phyloP scores from a whole-genome alignment of 2,888 invertebrate genomes.

The Urechis unicinctus region DNA sequence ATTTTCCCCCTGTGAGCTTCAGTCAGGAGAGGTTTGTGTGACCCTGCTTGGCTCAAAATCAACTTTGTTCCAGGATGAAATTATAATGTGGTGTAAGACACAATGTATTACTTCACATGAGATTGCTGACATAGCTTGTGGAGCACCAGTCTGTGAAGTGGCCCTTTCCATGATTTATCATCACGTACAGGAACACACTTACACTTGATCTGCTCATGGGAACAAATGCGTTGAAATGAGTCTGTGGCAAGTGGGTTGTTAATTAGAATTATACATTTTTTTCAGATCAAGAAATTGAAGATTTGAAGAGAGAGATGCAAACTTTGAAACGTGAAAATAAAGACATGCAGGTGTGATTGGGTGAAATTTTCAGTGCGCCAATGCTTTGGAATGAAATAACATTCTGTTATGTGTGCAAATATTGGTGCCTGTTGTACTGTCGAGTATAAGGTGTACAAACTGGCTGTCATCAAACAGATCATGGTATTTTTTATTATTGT shows the following conservation, averaged over 20 bases:
- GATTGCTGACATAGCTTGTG: too few relatives aligned
- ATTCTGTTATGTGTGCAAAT: background rate
- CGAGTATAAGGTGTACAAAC: background rate
- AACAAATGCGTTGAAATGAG: too few relatives aligned
- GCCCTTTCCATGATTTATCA: too few relatives aligned
- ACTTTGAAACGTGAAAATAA: slow-evolving; percentile 36
- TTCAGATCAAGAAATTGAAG: slow-evolving; percentile 36
- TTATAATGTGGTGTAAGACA: too few relatives aligned
- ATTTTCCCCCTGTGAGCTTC: background rate
- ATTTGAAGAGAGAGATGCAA: slow-evolving; percentile 28
- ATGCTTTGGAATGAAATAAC: too few relatives aligned
- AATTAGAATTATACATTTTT: slow-evolving; percentile 5
- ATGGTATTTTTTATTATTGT: background rate
- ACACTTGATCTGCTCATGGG: too few relatives aligned
- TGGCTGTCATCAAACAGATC: background rate
- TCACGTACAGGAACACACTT: too few relatives aligned
- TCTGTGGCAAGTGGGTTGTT: background rate
- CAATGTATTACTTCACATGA: too few relatives aligned
- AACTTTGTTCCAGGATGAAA: too few relatives aligned
- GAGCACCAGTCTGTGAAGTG: too few relatives aligned
- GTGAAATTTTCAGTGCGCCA: background rate
- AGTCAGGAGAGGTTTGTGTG: too few relatives aligned
- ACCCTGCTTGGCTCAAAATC: background rate
- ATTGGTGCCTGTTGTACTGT: background rate
- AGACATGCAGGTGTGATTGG: slow-evolving; percentile 31